Evolutionary conservation across 1,140 invertebrate genomes (phyloP), one percentile per base, ranked within the genome.

Genomic region (Plectrocnemia conspersa): DNA sequence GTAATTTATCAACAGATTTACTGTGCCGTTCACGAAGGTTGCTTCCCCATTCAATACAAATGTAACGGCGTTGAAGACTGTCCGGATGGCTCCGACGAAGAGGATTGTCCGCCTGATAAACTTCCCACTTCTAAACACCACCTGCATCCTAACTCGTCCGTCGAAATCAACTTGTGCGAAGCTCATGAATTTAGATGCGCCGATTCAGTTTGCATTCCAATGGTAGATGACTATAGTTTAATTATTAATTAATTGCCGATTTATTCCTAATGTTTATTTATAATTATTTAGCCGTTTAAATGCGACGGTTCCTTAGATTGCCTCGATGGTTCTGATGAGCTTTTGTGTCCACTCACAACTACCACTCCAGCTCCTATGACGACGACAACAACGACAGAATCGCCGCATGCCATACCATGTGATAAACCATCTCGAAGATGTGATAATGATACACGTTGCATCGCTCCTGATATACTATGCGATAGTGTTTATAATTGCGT

Each of bases 41-140:
- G 89, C 62, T 83, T 89, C 29, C 78, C 81, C 0, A 73, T 77
- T 33, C 84, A 80, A 56, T 80, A 86, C 40, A 69, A 87, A 7
- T 91, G 89, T 65, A 84, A 91, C 66, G 82, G 83, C 1, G 67
- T 82, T 1, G 79, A 85, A 57, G 83, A 91, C 59, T 92, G 89
- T 64, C 79, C 80, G 1, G 88, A 92, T 67, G 81, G 79, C 4
- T 82, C 79, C 1, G 87, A 89, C 59, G 87, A 90, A 60, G 59
- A 61, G 1, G 64, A 73, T 21, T 73, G 71, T 29, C 66, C 64
- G 44, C 50, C 67, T 9, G 19, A 10, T 4, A 70, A 68, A 55
- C 68, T 64, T 25, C 68, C 52, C 22, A 15, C 52, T 18, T 32
- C 58, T 10, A 52, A 24, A 22, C 52, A 55, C 44, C 52, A 49